A percentile compares a stretch with the other conserved stretches of the same genome.
These are phyloP conservation scores for Trichogramma evanescens DNA, from an alignment of 2,888 invertebrate species.

Conservation along the genomic window DNA sequence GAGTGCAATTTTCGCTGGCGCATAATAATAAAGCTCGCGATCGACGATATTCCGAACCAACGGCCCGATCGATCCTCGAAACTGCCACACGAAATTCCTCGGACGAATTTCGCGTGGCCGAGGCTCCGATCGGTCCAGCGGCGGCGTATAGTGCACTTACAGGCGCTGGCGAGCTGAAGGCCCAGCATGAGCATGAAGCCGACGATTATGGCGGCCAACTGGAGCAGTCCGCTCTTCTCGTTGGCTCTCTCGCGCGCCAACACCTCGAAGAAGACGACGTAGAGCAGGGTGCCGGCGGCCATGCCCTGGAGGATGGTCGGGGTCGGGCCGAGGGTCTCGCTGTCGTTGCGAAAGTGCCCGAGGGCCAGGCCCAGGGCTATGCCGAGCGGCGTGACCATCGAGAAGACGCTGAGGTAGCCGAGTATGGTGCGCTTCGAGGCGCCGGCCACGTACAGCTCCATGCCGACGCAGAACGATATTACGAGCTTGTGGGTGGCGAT, in stretches of 20 bases:
- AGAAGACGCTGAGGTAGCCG: conserved; percentile 57
- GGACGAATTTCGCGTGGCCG: no score
- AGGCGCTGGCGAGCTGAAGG: conserved; percentile 47
- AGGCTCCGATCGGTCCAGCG: no score
- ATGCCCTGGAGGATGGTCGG: conserved; percentile 61
- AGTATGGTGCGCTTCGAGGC: conserved; percentile 53
- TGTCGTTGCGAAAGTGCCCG: conserved; percentile 43
- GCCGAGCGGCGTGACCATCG: conserved; percentile 63
- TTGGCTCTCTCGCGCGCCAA: conserved; percentile 62
- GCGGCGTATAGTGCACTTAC: conserved; percentile 10
- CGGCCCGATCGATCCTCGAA: no score
- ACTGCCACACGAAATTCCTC: no score
- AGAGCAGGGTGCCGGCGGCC: conserved; percentile 71
- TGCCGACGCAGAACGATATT: conserved; percentile 61
- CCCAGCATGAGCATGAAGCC: conserved; percentile 56
- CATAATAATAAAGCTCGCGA: no score
- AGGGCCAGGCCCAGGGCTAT: conserved; percentile 58
- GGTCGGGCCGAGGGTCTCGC: conserved; percentile 47
- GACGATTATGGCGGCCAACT: conserved; percentile 52
- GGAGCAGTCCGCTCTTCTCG: conserved; percentile 53
- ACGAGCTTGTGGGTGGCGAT: conserved; percentile 64
- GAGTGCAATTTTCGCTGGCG: no score
- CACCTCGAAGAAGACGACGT: conserved; percentile 78
- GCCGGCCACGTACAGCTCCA: conserved; percentile 51
- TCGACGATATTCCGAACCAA: no score